These are phyloP conservation scores for Cyanistes caeruleus DNA, from an alignment of 2,113 vertebrate genomes.

Conservation along the genomic window DNA sequence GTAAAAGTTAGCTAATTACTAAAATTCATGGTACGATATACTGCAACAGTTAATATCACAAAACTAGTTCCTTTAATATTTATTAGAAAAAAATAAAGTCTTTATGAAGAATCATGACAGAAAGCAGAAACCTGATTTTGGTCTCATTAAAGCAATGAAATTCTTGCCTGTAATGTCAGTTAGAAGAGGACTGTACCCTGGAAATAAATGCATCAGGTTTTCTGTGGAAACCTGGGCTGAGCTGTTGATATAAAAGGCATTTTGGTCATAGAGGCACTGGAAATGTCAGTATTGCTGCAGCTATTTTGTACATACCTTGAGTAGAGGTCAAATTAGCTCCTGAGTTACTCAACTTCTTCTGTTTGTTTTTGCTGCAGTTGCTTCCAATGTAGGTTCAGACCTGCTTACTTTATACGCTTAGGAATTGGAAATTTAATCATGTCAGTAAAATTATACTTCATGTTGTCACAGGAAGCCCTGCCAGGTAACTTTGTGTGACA, in stretches of 20 bases:
- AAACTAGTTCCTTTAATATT: background rate
- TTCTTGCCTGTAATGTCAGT: background rate
- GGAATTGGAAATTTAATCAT: background rate
- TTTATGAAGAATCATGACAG: background rate
- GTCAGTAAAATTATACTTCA: background rate
- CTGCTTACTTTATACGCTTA: background rate
- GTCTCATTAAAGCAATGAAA: constrained; percentile 19
- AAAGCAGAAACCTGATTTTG: background rate
- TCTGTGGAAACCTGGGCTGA: background rate
- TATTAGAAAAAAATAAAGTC: background rate
- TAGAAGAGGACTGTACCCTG: background rate
- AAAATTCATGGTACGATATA: background rate
- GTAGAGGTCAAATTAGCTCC: background rate
- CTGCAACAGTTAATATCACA: background rate
- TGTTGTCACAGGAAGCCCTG: background rate
- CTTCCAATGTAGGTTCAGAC: background rate
- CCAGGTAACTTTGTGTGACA: background rate
- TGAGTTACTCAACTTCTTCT: background rate
- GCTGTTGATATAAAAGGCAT: background rate
- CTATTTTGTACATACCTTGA: background rate
- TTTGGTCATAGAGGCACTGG: background rate
- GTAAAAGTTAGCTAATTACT: background rate
- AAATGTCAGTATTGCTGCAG: background rate
- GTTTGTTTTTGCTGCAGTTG: background rate
- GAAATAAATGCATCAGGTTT: background rate